phyloP scores from a whole-genome alignment of 2,888 invertebrate species.

The Pandemis heparana region DNA sequence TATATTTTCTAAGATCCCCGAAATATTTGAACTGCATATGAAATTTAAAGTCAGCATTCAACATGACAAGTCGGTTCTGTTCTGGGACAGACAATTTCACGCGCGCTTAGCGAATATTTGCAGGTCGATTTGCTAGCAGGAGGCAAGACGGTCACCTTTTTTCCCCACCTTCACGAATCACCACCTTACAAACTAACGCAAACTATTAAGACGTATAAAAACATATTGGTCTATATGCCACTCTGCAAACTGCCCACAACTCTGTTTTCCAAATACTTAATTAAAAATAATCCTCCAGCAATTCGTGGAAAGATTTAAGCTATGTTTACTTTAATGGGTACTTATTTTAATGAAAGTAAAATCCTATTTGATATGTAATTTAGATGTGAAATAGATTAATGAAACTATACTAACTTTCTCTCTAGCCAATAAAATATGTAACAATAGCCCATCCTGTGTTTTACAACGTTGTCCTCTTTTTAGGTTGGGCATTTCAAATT shows the following conservation, averaged over 20 bases:
- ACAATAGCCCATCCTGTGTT: constrained; percentile 79
- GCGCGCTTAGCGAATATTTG: constrained; percentile 79
- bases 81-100: constrained; percentile 73
- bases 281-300: background rate
- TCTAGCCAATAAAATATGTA: constrained; percentile 75
- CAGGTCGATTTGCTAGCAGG: constrained; percentile 73
- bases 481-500: constrained; percentile 70
- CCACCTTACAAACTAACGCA: background rate
- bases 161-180: background rate
- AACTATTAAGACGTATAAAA: background rate
- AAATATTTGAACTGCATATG: background rate
- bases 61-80: background rate
- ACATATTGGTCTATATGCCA: background rate
- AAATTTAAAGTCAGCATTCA: background rate
- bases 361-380: constrained; percentile 76
- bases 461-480: constrained; percentile 74
- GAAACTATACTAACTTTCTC: constrained; percentile 78
- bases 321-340: constrained; percentile 66
- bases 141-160: constrained; percentile 51
- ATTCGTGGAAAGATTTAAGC: background rate
- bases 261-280: background rate
- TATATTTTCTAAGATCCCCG: background rate
- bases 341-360: constrained; percentile 71
- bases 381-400: constrained; percentile 79
- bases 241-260: background rate